Base-by-base conservation (phyloP, 1,140 invertebrate species). In the Drosophila sechellia region DNA sequence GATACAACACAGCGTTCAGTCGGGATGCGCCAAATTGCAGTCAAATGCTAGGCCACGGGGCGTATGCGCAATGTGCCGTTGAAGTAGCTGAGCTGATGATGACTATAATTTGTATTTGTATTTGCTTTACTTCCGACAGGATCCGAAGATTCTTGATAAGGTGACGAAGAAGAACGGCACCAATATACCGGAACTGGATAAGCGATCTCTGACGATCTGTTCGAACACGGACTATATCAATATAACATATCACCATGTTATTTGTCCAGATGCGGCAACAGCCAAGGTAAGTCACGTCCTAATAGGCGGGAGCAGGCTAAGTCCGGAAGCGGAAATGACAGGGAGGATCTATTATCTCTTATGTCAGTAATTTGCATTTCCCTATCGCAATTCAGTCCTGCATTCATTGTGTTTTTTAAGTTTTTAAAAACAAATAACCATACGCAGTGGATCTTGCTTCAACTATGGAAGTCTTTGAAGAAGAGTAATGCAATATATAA, bases 141-240 rank as follows among this genome's bases (percentile, higher is more conserved):
- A 99, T 92, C 94, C 95, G 0, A 97, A 98, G 92, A 93, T 99
- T 40, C 93, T 95, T 52, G 94, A 95, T 81, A 97, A 97, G 87
- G 93, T 99, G 60, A 87, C 93, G 22, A 95, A 94, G 72, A 97
- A 97, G 92, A 95, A 97, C 90, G 96, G 96, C 94, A 91, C 83
- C 15, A 90, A 92, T 42, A 58, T 90, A 12, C 95, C 97, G 55
- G 96, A 95, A 72, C 91, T 99, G 42, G 98, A 99, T 87, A 97
- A 98, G 49, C 96, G 98, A 91, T 99, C 98, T 46, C 93, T 99
- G n/a, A 99, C 98, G 49, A 98, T 99, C 78, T 99, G 98, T 93
- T 98, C 97, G 92, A 98, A 98, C n/a, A 97, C 97, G 17, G 99
- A 99, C 94, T 98, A 99, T 92, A 99, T 99, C 81, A 99, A 99